Conservation (phyloP, 1,140 invertebrate genomes). For the Bombus ignitus region DNA sequence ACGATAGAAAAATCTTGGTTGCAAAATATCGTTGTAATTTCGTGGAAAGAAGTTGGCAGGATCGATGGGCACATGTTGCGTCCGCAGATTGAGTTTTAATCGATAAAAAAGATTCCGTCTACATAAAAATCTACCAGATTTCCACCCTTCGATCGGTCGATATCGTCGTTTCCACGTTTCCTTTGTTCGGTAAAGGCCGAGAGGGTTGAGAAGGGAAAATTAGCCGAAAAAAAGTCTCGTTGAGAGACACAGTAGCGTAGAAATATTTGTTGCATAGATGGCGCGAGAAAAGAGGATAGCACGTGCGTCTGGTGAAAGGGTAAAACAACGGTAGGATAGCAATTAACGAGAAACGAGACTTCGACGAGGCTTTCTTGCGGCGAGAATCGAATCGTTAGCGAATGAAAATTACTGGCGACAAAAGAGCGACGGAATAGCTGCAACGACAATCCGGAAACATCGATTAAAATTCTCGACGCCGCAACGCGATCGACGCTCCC, state of each 20-base stretch:
- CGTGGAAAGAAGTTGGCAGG: too few species aligned
- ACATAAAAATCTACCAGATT: not conserved
- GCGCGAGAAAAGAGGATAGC: not conserved
- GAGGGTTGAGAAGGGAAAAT: not conserved
- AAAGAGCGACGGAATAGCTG: not conserved
- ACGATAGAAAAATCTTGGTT: too few species aligned
- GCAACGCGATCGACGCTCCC: constrained; percentile 28
- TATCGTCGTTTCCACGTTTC: not conserved
- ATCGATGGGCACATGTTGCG: too few species aligned
- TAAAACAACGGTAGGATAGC: not conserved
- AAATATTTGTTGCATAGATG: not conserved
- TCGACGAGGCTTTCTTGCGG: too few species aligned
- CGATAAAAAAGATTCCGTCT: too few species aligned
- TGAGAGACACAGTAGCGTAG: too few species aligned
- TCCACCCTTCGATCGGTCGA: not conserved
- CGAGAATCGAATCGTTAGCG: constrained; percentile 1
- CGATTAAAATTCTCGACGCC: constrained; percentile 39
- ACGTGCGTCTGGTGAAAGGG: not conserved
- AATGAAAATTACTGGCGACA: constrained; percentile 20
- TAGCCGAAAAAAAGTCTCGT: not conserved
- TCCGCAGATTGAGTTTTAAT: too few species aligned
- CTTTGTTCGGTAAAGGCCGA: not conserved
- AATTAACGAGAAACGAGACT: not conserved
- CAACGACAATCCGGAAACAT: constrained; percentile 17
- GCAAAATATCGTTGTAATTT: too few species aligned